A percentile compares a stretch with the other conserved stretches of the same genome.
Evolutionary conservation across 2,888 invertebrate species (phyloP).

Genomic region (Raillietiella orientalis): DNA sequence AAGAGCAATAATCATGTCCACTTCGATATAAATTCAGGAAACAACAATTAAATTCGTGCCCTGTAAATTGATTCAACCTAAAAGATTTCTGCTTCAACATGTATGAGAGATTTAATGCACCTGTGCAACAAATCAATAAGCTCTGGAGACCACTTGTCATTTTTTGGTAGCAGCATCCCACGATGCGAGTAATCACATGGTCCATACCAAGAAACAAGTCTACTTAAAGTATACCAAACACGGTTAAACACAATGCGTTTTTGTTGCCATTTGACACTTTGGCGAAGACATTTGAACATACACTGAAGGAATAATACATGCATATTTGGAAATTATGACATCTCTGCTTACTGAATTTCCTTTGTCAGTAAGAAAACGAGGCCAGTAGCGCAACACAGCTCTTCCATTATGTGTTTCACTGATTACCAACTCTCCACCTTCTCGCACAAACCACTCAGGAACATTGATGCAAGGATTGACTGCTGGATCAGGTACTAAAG

Average conservation of each 20-base stretch:
- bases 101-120: constrained; percentile 5
- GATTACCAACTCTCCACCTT: constrained; percentile 7
- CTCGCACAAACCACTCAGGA: constrained; percentile 8
- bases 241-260: constrained; percentile 8
- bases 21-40: constrained; percentile 16
- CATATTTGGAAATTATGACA: background rate
- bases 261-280: constrained; percentile 8
- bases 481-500: constrained; percentile 1
- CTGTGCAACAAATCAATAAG: constrained; percentile 9
- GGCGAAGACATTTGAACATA: constrained; percentile 7
- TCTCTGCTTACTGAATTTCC: constrained; percentile 5
- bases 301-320: constrained; percentile 1
- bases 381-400: constrained; percentile 8
- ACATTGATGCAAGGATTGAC: constrained; percentile 6
- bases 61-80: constrained; percentile 10
- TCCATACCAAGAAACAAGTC: constrained; percentile 17
- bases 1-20: constrained; percentile 15
- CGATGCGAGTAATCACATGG: constrained; percentile 15
- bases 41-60: constrained; percentile 15
- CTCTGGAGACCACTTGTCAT: constrained; percentile 10
- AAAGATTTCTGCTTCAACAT: background rate
- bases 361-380: constrained; percentile 7
- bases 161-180: constrained; percentile 10
- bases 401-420: constrained; percentile 6
- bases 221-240: constrained; percentile 10